phyloP scores from a whole-genome alignment of 2,797 vertebrate species.

The Diplodus puntazzo region DNA sequence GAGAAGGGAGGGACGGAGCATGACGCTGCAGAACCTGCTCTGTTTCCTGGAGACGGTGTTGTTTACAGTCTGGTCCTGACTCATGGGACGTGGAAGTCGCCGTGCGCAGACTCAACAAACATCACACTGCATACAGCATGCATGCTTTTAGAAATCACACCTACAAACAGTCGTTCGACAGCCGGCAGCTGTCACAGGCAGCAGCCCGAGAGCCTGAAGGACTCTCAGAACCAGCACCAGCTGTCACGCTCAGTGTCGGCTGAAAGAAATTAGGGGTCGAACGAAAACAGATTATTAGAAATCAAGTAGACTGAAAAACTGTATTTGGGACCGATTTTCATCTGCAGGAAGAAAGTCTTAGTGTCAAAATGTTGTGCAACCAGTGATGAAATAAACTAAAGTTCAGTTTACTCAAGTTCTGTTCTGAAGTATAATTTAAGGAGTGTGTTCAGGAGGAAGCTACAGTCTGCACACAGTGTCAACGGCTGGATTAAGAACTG shows the following conservation, averaged over 20 bases:
- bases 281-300: background rate
- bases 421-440: background rate
- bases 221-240: constrained; percentile 4
- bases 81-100: constrained; percentile 36
- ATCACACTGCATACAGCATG: background rate
- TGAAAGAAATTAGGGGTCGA: background rate
- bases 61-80: constrained; percentile 62
- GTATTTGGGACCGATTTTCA: too few relatives aligned
- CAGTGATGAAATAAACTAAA: too few relatives aligned
- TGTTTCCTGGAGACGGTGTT: constrained; percentile 76
- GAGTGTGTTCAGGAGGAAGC: too few relatives aligned
- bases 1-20: background rate
- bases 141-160: constrained; percentile 5
- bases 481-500: too few relatives aligned
- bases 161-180: background rate
- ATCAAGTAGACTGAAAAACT: background rate
- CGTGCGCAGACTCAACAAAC: background rate
- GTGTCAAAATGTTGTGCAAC: too few relatives aligned
- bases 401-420: too few relatives aligned
- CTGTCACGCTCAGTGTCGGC: background rate
- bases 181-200: constrained; percentile 21
- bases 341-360: too few relatives aligned
- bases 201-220: background rate
- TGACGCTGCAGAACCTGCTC: constrained; percentile 61
- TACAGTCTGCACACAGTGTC: too few relatives aligned